Evolutionary conservation across 2,797 vertebrate genomes (phyloP), one percentile per base, ranked within the genome.

Genomic region (Aulostomus chinensis): DNA sequence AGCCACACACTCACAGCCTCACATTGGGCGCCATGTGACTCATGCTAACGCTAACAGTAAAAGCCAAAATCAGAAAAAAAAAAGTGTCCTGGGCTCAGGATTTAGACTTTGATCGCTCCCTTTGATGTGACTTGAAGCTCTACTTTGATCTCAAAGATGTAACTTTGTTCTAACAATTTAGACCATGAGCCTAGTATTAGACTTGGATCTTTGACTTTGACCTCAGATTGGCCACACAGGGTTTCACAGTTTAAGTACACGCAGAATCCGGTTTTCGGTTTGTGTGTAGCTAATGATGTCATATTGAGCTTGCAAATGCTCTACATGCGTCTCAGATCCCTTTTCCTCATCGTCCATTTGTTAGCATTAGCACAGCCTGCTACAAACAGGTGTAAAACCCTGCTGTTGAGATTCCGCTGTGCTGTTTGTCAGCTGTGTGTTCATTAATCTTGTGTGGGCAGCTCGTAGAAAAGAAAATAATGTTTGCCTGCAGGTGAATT

Each of bases 1-100:
- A 30, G 35, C 11, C n/a, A 16, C 45, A 52, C 20, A 4, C 28
- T 64, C 17, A 46, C 17, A 17, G 14, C 18, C 61, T 83, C 85
- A 86, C 85, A 86, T 83, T 85, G 76, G 66, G 33, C 8, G 39
- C 70, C 84, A 85, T 81, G 87, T 89, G 86, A 87, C 70, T 25
- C 2, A 61, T 17, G 49, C 62, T 61, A 68, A 73, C 15, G 62
- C 76, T 73, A 76, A 24, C n/a, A n/a, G n/a, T n/a, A n/a, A n/a
- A n/a, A n/a, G n/a, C n/a, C n/a, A n/a, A n/a, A n/a, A n/a, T 13
- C 36, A 9, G 9, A 21, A 13, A 12, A 17, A 2, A 17, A 17
- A 33, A 12, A n/a, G n/a, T n/a, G n/a, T n/a, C n/a, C n/a, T n/a
- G n/a, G n/a, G n/a, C n/a, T n/a, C n/a, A n/a, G n/a, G n/a, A n/a